Percentiles rank a stretch among this genome's conserved stretches.
phyloP scores from a whole-genome alignment of 2,797 vertebrate species.

The Ispidina lecontei region DNA sequence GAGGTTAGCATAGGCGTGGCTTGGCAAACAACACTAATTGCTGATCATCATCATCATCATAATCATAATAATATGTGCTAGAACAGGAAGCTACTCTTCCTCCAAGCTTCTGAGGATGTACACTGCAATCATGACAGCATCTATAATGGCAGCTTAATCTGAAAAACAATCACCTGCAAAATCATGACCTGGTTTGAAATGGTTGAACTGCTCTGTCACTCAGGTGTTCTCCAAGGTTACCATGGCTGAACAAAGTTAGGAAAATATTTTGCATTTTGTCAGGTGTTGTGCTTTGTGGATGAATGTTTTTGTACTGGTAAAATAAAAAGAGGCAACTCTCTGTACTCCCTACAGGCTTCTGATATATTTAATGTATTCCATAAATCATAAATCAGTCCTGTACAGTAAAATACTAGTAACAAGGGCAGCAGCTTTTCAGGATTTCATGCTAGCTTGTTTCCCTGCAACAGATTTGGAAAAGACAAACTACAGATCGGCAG shows the following conservation, averaged over 20 bases:
- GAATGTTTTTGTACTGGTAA: background rate
- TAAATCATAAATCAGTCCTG: background rate
- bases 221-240: background rate
- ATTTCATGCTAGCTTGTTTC: background rate
- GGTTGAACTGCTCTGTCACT: background rate
- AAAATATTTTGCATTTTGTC: background rate
- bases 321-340: background rate
- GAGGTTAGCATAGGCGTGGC: background rate
- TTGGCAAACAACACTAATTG: slow-evolving; percentile 41
- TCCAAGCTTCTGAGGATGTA: slow-evolving; percentile 8
- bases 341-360: background rate
- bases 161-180: slow-evolving; percentile 45
- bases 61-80: background rate
- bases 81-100: slow-evolving; percentile 59
- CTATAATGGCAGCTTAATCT: slow-evolving; percentile 41
- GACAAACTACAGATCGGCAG: background rate
- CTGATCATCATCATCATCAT: background rate
- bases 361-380: background rate
- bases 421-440: background rate
- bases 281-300: background rate
- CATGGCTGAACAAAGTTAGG: background rate
- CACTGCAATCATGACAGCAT: slow-evolving; percentile 42
- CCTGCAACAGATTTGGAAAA: background rate
- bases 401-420: background rate
- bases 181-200: slow-evolving; percentile 10